A percentile compares a stretch with the other conserved stretches of the same genome.
These are phyloP conservation scores for Chrysolina haemoptera DNA, from an alignment of 2,888 invertebrate genomes.

Conservation along the genomic window DNA sequence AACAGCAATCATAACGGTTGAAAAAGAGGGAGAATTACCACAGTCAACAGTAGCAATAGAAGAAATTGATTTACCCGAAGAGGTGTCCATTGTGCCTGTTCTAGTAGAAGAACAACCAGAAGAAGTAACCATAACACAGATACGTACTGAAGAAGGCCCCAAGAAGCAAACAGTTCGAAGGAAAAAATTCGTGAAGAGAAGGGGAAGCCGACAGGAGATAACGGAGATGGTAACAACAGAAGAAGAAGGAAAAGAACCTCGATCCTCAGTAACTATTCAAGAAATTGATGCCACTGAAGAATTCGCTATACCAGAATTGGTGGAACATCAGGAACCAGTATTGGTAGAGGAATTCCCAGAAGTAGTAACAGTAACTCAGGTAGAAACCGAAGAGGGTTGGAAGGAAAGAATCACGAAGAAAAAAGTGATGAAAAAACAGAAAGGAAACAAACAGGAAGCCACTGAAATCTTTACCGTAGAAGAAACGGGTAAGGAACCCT, in stretches of 20 bases:
- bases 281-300: conserved; percentile 58
- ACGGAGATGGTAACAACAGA: conserved; percentile 61
- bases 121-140: conserved; percentile 56
- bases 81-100: conserved; percentile 33
- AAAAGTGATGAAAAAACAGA: conserved; percentile 60
- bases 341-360: conserved; percentile 63
- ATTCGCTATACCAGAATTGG: conserved; percentile 50
- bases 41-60: conserved; percentile 64
- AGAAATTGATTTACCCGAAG: conserved; percentile 57
- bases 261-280: conserved; percentile 65
- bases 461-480: conserved; percentile 61
- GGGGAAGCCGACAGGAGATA: conserved; percentile 64
- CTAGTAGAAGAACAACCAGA: conserved; percentile 58
- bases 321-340: conserved; percentile 40
- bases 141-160: conserved; percentile 65
- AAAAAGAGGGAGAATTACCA: conserved; percentile 69
- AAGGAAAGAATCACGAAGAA: conserved; percentile 62
- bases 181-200: conserved; percentile 70
- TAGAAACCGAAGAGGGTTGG: conserved; percentile 49
- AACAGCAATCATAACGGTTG: conserved; percentile 68
- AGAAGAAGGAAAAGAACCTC: conserved; percentile 60
- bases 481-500: conserved; percentile 65
- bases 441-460: conserved; percentile 58
- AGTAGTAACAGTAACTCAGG: conserved; percentile 51
- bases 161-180: conserved; percentile 57